These are phyloP conservation scores for Pygoscelis antarcticus DNA, from an alignment of 2,113 vertebrate genomes.

Conservation along the genomic window DNA sequence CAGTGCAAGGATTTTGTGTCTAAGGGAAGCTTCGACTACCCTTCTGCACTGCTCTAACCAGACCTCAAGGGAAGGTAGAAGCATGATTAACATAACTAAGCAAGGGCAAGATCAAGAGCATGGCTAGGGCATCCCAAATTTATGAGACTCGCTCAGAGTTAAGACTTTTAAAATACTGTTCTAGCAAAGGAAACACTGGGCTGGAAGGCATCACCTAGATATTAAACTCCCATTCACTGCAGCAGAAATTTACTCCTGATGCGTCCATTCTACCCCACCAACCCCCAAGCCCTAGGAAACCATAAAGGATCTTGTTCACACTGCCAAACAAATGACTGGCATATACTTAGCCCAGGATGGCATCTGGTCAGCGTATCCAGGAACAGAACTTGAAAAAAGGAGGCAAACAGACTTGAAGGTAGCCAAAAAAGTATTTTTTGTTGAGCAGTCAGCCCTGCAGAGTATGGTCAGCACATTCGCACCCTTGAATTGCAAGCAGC, in stretches of 20 bases:
- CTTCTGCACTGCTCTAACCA: neutral
- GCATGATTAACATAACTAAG: neutral
- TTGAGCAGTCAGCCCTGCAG: neutral
- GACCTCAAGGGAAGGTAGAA: neutral
- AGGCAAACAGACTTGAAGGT: neutral
- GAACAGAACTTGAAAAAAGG: neutral
- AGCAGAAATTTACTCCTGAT: neutral
- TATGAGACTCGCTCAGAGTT: neutral
- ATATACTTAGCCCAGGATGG: neutral
- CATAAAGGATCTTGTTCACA: neutral
- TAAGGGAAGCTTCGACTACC: neutral
- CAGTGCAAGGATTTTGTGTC: neutral
- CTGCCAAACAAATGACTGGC: conserved; percentile 6
- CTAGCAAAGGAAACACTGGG: neutral
- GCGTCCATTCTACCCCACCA: neutral
- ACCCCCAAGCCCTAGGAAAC: neutral
- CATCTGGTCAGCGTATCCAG: neutral
- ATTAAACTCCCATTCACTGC: neutral
- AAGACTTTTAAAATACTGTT: neutral
- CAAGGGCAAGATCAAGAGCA: neutral
- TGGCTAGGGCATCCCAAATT: neutral
- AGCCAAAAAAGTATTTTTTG: neutral
- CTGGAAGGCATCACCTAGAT: neutral
- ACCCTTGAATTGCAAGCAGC: neutral
- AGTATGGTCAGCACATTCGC: neutral